phyloP scores from a whole-genome alignment of 1,140 invertebrate genomes.

The Drosophila tani region DNA sequence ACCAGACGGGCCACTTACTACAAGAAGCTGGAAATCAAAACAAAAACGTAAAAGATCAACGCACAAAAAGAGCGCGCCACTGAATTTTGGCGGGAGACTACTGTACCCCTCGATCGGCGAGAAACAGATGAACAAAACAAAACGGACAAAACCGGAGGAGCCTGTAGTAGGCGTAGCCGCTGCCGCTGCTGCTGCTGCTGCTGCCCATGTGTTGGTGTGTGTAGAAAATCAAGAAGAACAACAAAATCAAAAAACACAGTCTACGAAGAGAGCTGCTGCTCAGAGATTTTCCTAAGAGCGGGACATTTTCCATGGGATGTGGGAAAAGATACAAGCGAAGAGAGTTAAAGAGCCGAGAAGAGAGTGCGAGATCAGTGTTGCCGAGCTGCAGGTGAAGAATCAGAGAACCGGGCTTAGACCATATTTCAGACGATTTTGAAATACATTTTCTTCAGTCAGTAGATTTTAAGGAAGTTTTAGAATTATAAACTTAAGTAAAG shows the following conservation, averaged over 20 bases:
- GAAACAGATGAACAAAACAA: conserved; percentile 80
- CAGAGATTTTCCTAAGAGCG: conserved; percentile 36
- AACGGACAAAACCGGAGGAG: conserved; percentile 66
- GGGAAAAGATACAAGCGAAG: conserved; percentile 7
- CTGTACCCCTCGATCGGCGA: conserved; percentile 68
- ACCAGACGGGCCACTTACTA: conserved; percentile 56
- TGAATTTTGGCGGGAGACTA: conserved; percentile 83
- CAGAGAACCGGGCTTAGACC: background rate
- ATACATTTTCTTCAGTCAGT: conserved; percentile 9
- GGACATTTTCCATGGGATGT: background rate
- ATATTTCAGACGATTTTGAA: conserved; percentile 53
- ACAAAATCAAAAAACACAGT: conserved; percentile 57
- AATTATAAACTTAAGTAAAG: too few relatives aligned
- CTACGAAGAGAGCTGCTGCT: conserved; percentile 8
- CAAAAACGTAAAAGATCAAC: conserved; percentile 84
- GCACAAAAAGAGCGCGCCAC: conserved; percentile 71
- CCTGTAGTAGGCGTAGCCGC: conserved; percentile 39
- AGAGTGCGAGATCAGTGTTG: conserved; percentile 61
- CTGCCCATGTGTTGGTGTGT: conserved; percentile 1
- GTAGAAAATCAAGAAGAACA: conserved; percentile 63
- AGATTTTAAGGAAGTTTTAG: background rate
- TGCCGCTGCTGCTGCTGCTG: background rate
- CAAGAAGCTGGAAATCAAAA: conserved; percentile 82
- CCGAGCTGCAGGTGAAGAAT: conserved; percentile 56
- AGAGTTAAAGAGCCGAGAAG: conserved; percentile 24